phyloP scores from a whole-genome alignment of 2,113 vertebrate genomes.

The Charadrius vociferus region DNA sequence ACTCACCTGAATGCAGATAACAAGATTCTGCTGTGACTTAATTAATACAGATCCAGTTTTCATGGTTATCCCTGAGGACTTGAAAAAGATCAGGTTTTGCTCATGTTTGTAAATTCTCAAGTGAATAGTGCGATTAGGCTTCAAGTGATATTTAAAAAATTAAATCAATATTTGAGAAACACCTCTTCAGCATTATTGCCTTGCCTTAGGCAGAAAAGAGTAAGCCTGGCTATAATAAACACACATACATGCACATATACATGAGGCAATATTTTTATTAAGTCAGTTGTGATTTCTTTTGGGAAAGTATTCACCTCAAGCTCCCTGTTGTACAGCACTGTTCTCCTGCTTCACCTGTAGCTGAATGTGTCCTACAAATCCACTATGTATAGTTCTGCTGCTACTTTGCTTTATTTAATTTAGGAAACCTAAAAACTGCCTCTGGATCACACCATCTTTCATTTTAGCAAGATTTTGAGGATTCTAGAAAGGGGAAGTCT shows the following conservation, averaged over 20 bases:
- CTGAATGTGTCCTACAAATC: neutral
- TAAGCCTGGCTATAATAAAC: neutral
- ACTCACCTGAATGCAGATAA: neutral
- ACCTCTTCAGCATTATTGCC: neutral
- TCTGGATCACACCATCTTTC: neutral
- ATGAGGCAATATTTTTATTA: neutral
- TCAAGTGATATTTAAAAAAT: slow-evolving; percentile 1
- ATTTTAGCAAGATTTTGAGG: neutral
- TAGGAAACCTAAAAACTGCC: neutral
- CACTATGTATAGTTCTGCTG: neutral
- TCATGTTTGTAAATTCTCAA: neutral
- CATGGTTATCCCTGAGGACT: neutral
- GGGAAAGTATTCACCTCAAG: neutral
- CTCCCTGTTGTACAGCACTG: neutral
- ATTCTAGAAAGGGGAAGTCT: neutral
- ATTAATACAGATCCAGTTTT: neutral
- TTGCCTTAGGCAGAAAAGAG: neutral
- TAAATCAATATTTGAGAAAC: neutral
- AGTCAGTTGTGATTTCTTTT: neutral
- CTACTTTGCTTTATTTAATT: neutral
- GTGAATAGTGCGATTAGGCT: neutral
- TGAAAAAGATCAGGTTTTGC: neutral
- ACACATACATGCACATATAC: neutral
- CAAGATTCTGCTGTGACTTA: neutral
- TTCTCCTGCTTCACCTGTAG: neutral